Evolutionary conservation across 2,113 vertebrate genomes (phyloP).

Genomic region (Calidris pygmaea): DNA sequence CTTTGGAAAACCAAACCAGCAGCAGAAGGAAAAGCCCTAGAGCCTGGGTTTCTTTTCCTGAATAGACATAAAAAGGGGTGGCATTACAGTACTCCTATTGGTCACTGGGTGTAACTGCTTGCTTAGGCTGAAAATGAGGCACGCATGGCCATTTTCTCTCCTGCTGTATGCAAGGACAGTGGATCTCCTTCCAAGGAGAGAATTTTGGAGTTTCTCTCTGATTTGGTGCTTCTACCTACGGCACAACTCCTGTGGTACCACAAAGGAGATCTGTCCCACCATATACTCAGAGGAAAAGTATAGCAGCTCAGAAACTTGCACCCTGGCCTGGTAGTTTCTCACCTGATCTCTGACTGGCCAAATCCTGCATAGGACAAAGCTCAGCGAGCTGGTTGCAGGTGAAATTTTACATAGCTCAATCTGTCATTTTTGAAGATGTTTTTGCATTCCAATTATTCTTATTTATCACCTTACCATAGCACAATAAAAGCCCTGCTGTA

Average conservation of each 20-base stretch:
- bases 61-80: not conserved
- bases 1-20: not conserved
- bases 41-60: not conserved
- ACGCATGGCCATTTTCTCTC: not conserved
- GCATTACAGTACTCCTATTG: not conserved
- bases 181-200: not conserved
- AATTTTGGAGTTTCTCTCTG: not conserved
- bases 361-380: not conserved
- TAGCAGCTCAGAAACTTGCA: not conserved
- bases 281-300: not conserved
- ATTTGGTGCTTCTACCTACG: not conserved
- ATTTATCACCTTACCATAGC: not conserved
- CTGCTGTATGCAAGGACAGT: not conserved
- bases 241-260: not conserved
- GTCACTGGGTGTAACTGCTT: not conserved
- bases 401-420: not conserved
- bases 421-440: not conserved
- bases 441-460: not conserved
- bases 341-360: not conserved
- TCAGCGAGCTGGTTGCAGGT: not conserved
- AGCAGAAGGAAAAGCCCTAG: not conserved
- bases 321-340: not conserved
- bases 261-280: not conserved
- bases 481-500: not conserved
- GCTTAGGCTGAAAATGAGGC: not conserved